phyloP scores from a whole-genome alignment of 1,140 invertebrate species.

The Drosophila punjabiensis region DNA sequence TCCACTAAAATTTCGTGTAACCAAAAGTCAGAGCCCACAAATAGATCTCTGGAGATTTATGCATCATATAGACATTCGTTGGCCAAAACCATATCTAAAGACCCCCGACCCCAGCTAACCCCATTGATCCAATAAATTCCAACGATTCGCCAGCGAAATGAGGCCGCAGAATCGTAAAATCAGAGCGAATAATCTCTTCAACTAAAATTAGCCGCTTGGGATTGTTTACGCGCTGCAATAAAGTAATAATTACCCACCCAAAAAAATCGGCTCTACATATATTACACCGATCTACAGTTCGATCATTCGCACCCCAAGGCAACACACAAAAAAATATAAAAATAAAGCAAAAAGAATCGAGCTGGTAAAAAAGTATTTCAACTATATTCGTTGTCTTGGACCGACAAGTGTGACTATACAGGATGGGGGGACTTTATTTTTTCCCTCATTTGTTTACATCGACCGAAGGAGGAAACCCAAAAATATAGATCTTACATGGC shows the following conservation, averaged over 20 bases:
- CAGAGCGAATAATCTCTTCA: slow-evolving; percentile 44
- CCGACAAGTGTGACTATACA: slow-evolving; percentile 55
- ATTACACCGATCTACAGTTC: slow-evolving; percentile 20
- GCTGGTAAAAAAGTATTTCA: slow-evolving; percentile 49
- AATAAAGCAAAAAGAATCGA: slow-evolving; percentile 24
- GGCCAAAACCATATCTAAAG: slow-evolving; percentile 11
- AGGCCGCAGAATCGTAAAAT: slow-evolving; percentile 45
- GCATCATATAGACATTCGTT: neutral
- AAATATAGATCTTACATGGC: slow-evolving; percentile 62
- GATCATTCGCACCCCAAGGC: slow-evolving; percentile 21
- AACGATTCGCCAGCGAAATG: slow-evolving; percentile 40
- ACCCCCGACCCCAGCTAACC: slow-evolving; percentile 1
- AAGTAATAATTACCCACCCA: slow-evolving; percentile 71
- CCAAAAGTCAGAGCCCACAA: neutral
- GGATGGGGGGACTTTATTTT: slow-evolving; percentile 19
- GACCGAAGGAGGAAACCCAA: slow-evolving; percentile 51
- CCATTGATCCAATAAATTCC: slow-evolving; percentile 20
- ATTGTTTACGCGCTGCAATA: slow-evolving; percentile 62
- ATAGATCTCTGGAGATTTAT: slow-evolving; percentile 10
- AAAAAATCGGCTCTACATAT: slow-evolving; percentile 21
- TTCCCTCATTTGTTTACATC: slow-evolving; percentile 60
- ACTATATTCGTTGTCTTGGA: slow-evolving; percentile 47
- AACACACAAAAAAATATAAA: slow-evolving; percentile 32
- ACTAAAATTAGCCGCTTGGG: slow-evolving; percentile 65
- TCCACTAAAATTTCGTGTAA: neutral